Conservation (phyloP, 2,888 invertebrate genomes). For the Eremobia ochroleuca region DNA sequence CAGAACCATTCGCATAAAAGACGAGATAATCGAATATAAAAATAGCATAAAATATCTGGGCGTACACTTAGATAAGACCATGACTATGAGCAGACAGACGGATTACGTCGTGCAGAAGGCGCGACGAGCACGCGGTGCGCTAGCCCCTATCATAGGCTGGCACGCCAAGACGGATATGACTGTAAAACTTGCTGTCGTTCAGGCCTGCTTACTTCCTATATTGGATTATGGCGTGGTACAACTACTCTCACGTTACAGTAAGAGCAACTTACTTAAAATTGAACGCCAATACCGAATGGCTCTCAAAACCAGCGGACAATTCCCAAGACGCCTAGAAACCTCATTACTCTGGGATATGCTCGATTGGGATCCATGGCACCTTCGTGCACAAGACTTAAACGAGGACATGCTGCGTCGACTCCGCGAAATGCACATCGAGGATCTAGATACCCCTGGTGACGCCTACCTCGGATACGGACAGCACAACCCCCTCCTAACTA, state of each 20-base stretch:
- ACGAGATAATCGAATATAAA: conserved; percentile 4
- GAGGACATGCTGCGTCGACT: too few species aligned
- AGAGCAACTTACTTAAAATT: too few species aligned
- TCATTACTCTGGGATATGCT: not conserved
- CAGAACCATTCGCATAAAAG: conserved; percentile 11
- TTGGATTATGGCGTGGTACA: too few species aligned
- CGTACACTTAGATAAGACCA: conserved; percentile 11
- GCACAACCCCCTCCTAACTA: too few species aligned
- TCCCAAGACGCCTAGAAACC: not conserved
- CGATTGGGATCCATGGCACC: too few species aligned
- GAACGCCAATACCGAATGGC: too few species aligned
- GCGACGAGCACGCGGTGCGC: not conserved
- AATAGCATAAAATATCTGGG: conserved; percentile 5
- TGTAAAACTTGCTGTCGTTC: conserved; percentile 17
- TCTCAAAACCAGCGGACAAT: too few species aligned
- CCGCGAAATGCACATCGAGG: too few species aligned
- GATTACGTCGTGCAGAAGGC: conserved; percentile 16
- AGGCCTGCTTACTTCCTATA: not conserved
- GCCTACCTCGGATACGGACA: too few species aligned
- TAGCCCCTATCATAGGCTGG: conserved; percentile 7
- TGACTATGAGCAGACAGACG: conserved; percentile 11
- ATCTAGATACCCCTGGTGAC: too few species aligned
- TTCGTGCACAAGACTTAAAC: too few species aligned
- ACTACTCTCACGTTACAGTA: too few species aligned
- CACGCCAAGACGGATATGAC: conserved; percentile 6